phyloP scores from a whole-genome alignment of 2,888 invertebrate genomes.

The Odontocerum albicorne region DNA sequence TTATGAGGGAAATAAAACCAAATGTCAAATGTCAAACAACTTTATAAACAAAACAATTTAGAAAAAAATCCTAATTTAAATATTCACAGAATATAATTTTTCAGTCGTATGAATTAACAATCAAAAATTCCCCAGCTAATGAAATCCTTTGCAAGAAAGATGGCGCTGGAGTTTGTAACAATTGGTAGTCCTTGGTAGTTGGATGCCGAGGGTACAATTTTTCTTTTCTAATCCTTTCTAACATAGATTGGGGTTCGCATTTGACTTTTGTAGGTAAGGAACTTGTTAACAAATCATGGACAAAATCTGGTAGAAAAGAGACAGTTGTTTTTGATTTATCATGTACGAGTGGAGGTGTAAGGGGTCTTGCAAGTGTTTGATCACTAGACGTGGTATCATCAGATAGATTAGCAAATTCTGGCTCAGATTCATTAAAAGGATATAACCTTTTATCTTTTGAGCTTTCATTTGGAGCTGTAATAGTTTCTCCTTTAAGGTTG shows the following conservation, averaged over 20 bases:
- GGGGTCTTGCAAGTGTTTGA: slow-evolving; percentile 36
- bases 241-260: slow-evolving; percentile 72
- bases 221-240: slow-evolving; percentile 69
- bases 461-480: slow-evolving; percentile 32
- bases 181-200: slow-evolving; percentile 63
- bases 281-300: slow-evolving; percentile 59
- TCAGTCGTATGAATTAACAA: slow-evolving; percentile 43
- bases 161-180: slow-evolving; percentile 78
- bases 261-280: slow-evolving; percentile 55
- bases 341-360: slow-evolving; percentile 29
- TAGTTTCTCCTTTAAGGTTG: slow-evolving; percentile 31
- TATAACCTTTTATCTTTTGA: slow-evolving; percentile 34
- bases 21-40: slow-evolving; percentile 25
- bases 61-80: slow-evolving; percentile 13
- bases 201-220: slow-evolving; percentile 63
- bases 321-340: slow-evolving; percentile 37
- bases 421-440: slow-evolving; percentile 37
- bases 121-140: slow-evolving; percentile 74
- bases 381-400: slow-evolving; percentile 43
- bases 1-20: slow-evolving; percentile 11
- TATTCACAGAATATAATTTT: slow-evolving; percentile 14
- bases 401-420: slow-evolving; percentile 41
- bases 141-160: slow-evolving; percentile 78
- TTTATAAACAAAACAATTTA: slow-evolving; percentile 22
- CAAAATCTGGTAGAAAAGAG: slow-evolving; percentile 56